Evolutionary conservation across 2,797 vertebrate genomes (phyloP).

Genomic region (Cossypha niveicapilla): DNA sequence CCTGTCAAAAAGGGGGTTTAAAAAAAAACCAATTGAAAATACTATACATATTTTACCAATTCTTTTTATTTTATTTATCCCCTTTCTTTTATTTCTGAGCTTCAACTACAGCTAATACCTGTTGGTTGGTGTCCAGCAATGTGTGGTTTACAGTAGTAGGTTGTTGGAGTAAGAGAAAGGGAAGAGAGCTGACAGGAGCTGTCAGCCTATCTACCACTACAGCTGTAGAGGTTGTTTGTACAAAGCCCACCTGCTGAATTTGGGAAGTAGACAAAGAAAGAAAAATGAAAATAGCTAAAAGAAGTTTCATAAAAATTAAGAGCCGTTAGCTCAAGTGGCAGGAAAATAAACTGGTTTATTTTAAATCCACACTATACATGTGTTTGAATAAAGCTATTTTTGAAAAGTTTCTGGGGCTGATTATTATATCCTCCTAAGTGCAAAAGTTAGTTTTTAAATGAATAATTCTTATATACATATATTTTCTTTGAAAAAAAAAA

Average conservation of each 20-base stretch:
- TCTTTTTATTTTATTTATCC: not conserved
- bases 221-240: not conserved
- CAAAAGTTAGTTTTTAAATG: not conserved
- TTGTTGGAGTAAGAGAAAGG: not conserved
- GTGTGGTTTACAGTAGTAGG: not conserved
- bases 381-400: not conserved
- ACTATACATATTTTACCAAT: not conserved
- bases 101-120: not conserved
- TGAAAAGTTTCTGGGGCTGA: not conserved
- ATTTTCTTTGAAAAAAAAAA: not conserved
- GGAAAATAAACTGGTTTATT: not conserved
- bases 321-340: not conserved
- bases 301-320: not conserved
- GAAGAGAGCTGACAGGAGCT: not conserved
- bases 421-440: not conserved
- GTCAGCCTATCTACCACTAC: not conserved
- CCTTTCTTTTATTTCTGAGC: not conserved
- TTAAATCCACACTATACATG: not conserved
- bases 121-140: not conserved
- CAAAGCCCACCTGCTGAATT: conserved; percentile 10
- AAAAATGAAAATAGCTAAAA: not conserved
- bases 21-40: not conserved
- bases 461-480: not conserved
- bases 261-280: not conserved
- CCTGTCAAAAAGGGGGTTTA: not conserved